phyloP scores from a whole-genome alignment of 2,888 invertebrate species.

The Spodoptera littoralis region DNA sequence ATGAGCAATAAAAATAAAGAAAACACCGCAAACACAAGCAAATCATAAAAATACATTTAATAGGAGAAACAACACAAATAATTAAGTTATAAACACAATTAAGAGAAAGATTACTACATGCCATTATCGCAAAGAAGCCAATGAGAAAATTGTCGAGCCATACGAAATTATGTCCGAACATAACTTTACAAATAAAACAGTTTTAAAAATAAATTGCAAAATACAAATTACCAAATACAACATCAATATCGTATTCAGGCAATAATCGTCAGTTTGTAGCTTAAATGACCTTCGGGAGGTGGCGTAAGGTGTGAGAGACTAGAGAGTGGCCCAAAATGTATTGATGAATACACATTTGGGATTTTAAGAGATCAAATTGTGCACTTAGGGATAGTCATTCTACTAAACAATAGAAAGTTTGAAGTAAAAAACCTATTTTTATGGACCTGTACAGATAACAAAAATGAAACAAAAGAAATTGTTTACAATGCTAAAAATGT shows the following conservation, averaged over 20 bases:
- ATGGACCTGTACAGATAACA: too few relatives aligned
- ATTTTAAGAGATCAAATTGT: too few relatives aligned
- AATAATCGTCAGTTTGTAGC: conserved; percentile 85
- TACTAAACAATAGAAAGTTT: too few relatives aligned
- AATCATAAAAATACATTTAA: conserved; percentile 12
- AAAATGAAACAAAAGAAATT: too few relatives aligned
- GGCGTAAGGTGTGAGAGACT: conserved; percentile 50
- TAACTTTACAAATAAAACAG: conserved; percentile 65
- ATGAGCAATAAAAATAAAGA: not conserved
- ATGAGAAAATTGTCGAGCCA: conserved; percentile 50
- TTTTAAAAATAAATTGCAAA: conserved; percentile 73
- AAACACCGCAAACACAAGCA: not conserved
- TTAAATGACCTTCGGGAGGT: conserved; percentile 73
- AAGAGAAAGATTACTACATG: conserved; percentile 36
- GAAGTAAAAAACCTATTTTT: too few relatives aligned
- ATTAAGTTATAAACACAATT: conserved; percentile 54
- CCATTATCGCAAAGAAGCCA: conserved; percentile 38
- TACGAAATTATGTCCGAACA: conserved; percentile 55
- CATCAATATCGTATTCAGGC: conserved; percentile 81
- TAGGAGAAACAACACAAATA: conserved; percentile 36
- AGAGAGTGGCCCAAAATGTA: conserved; percentile 14
- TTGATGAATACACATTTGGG: too few relatives aligned
- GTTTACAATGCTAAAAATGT: too few relatives aligned
- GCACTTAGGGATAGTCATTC: too few relatives aligned
- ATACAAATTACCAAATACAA: conserved; percentile 83